phyloP scores from a whole-genome alignment of 2,797 vertebrate genomes.

The Halcyon smyrnensis region DNA sequence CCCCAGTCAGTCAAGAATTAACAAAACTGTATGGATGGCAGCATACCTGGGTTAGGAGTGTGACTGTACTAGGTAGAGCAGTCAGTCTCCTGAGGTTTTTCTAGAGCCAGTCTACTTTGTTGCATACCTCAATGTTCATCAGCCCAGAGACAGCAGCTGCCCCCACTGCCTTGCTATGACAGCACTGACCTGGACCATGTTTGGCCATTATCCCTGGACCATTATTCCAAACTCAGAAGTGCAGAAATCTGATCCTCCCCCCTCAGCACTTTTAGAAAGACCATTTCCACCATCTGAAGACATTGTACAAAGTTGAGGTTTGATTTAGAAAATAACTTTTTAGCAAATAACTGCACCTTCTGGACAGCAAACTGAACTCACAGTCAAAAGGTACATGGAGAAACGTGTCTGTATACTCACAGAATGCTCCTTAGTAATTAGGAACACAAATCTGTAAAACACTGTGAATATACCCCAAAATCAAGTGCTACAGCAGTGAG shows the following conservation, averaged over 20 bases:
- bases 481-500: neutral
- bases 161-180: neutral
- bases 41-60: neutral
- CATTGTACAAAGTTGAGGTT: neutral
- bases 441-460: neutral
- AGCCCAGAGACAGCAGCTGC: neutral
- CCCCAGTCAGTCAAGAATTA: neutral
- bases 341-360: neutral
- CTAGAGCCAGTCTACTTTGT: neutral
- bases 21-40: neutral
- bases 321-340: neutral
- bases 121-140: neutral
- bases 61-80: neutral
- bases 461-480: neutral
- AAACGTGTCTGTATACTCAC: neutral
- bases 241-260: neutral
- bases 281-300: neutral
- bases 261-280: neutral
- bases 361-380: neutral
- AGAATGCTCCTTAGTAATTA: neutral
- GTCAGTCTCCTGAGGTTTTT: neutral
- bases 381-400: rapidly evolving
- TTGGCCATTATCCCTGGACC: neutral
- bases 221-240: neutral
- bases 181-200: rapidly evolving